Conservation (phyloP, 2,797 vertebrate species). For the Pristis pectinata region DNA sequence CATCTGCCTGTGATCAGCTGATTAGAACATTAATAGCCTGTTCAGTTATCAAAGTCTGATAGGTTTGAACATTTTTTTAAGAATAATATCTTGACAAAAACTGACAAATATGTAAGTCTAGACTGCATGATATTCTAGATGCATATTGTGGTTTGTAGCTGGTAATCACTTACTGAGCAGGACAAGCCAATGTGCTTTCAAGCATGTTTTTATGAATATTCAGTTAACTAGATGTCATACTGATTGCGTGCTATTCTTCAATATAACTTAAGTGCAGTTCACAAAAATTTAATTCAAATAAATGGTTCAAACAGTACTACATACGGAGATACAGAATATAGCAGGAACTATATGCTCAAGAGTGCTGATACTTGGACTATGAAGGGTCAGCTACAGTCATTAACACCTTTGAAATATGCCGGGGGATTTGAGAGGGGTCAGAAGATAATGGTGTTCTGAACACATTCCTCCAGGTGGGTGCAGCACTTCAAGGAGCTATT, state of each 20-base stretch:
- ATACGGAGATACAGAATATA: neutral
- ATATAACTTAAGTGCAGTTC: neutral
- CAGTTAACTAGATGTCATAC: neutral
- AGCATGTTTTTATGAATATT: constrained; percentile 24
- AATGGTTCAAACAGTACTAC: constrained; percentile 11
- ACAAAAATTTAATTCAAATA: neutral
- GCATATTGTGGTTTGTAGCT: neutral
- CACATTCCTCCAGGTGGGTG: constrained; percentile 36
- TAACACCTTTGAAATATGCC: constrained; percentile 9
- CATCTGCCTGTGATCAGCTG: neutral
- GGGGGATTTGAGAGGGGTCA: constrained; percentile 27
- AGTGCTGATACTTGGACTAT: constrained; percentile 18
- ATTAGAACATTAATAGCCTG: neutral
- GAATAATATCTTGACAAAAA: neutral
- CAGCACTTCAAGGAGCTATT: constrained; percentile 33
- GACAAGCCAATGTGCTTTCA: neutral
- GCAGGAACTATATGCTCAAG: constrained; percentile 22
- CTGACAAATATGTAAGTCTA: neutral
- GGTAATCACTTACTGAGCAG: constrained; percentile 17
- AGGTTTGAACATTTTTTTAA: neutral
- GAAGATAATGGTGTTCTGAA: constrained; percentile 34
- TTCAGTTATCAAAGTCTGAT: neutral
- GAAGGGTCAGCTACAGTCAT: constrained; percentile 22
- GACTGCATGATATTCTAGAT: no score
- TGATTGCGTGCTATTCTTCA: neutral